Conservation (phyloP, 2,888 invertebrate genomes). For the Amiota minor region DNA sequence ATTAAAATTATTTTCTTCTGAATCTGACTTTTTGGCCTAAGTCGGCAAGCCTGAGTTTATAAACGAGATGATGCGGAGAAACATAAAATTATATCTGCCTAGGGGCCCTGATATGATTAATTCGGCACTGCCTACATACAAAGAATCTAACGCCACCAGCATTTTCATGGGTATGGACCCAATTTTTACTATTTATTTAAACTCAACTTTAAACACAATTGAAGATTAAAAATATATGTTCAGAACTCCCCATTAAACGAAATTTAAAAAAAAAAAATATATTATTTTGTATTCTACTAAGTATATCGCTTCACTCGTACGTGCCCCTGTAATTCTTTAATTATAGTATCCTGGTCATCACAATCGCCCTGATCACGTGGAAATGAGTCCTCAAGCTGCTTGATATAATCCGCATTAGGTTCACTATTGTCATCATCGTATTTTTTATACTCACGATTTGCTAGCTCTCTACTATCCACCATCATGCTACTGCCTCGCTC, state of each 20-base stretch:
- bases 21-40: no score
- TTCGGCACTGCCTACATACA: no score
- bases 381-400: constrained; percentile 24
- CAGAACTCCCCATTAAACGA: neutral
- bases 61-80: no score
- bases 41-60: no score
- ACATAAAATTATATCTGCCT: no score
- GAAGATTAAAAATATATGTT: neutral
- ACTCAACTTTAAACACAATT: no score
- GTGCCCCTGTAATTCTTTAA: constrained; percentile 9
- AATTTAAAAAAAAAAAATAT: neutral
- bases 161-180: no score
- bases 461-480: neutral
- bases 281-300: no score
- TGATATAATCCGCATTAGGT: constrained; percentile 2
- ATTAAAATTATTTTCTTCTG: no score
- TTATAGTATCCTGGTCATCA: neutral
- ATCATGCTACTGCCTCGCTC: neutral
- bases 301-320: constrained; percentile 20
- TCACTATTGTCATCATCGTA: constrained; percentile 8
- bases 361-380: constrained; percentile 23
- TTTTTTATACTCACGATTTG: constrained; percentile 7
- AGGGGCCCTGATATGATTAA: no score
- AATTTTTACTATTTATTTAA: no score
- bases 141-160: no score